Conservation (phyloP, 2,797 vertebrate species). For the Phrynocephalus forsythii region DNA sequence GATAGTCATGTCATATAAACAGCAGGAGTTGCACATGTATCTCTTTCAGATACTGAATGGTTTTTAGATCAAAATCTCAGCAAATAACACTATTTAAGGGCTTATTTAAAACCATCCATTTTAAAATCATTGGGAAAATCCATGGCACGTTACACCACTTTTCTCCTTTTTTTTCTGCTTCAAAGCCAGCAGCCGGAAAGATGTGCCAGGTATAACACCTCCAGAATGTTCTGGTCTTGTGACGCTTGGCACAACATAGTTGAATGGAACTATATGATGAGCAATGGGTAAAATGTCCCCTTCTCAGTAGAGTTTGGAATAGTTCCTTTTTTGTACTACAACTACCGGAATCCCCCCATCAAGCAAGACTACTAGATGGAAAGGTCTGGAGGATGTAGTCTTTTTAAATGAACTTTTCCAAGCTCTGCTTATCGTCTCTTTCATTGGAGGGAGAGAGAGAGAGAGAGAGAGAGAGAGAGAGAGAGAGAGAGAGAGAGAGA, state of each 20-base stretch:
- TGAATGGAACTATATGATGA: background rate
- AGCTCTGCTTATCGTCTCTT: background rate
- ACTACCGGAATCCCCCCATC: too few relatives aligned
- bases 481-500: background rate
- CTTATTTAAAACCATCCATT: background rate
- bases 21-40: background rate
- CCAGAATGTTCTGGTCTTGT: background rate
- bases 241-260: background rate
- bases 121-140: background rate
- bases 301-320: too few relatives aligned
- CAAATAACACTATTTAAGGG: background rate
- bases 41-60: background rate
- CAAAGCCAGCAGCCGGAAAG: background rate
- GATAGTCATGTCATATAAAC: background rate
- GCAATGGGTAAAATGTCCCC: background rate
- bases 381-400: too few relatives aligned
- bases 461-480: background rate
- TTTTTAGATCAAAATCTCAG: constrained; percentile 1
- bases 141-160: background rate
- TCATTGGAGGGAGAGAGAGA: background rate
- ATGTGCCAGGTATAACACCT: background rate
- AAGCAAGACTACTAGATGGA: too few relatives aligned
- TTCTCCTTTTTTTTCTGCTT: background rate
- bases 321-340: too few relatives aligned
- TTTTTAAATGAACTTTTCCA: too few relatives aligned